Evolutionary conservation across 2,888 invertebrate species (phyloP).

Genomic region (Xanthia togata): DNA sequence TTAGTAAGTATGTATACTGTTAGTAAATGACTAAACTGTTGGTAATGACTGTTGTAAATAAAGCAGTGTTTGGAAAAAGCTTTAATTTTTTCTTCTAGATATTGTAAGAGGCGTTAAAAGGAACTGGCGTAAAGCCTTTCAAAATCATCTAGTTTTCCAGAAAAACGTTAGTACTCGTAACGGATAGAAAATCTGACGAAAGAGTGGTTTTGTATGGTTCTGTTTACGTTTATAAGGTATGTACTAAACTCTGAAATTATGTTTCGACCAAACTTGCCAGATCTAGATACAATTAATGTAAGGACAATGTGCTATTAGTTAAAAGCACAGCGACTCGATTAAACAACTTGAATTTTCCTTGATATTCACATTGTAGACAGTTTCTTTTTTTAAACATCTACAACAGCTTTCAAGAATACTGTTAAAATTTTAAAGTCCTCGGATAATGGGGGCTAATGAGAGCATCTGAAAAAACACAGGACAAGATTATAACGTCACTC

Average conservation of each 20-base stretch:
- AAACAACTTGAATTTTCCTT: not conserved
- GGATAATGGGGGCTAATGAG: conserved; percentile 18
- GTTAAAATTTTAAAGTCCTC: conserved; percentile 27
- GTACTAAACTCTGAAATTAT: too few species aligned
- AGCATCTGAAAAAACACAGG: conserved; percentile 28
- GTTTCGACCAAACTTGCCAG: too few species aligned
- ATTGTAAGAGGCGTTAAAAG: too few species aligned
- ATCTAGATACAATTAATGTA: too few species aligned
- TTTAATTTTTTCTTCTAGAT: not conserved
- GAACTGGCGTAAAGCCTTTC: not conserved
- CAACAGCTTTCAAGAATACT: conserved; percentile 16
- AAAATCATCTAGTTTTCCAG: not conserved
- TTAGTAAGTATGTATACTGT: conserved; percentile 8
- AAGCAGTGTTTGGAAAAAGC: not conserved
- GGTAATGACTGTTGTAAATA: not conserved
- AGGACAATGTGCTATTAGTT: too few species aligned
- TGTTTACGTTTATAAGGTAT: too few species aligned
- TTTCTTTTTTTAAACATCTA: not conserved
- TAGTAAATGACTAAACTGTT: not conserved
- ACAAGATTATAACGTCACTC: conserved; percentile 49
- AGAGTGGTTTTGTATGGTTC: too few species aligned
- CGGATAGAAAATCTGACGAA: too few species aligned
- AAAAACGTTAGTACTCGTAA: too few species aligned
- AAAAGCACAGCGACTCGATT: too few species aligned
- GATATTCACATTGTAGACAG: not conserved